A percentile compares a stretch with the other conserved stretches of the same genome.
Evolutionary conservation across 1,140 invertebrate genomes (phyloP).

Genomic region (Listronotus bonariensis): DNA sequence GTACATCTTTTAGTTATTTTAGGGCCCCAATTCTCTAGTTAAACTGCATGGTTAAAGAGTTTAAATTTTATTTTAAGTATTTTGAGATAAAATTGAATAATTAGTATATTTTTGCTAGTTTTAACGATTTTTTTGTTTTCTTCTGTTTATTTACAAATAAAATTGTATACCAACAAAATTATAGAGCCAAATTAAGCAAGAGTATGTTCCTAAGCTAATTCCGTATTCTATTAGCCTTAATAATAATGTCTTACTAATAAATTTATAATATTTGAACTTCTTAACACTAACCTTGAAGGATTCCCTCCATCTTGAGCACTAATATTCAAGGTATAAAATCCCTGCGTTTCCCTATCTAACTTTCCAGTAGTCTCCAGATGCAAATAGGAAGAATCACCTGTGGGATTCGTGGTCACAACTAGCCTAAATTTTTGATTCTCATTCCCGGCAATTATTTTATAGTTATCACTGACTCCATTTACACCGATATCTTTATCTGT

Average conservation of each 20-base stretch:
- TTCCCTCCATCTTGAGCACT: constrained; percentile 85
- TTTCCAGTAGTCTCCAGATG: constrained; percentile 89
- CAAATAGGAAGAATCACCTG: constrained; percentile 84
- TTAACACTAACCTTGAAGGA: constrained; percentile 60
- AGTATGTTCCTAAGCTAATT: no score
- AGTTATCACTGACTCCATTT: constrained; percentile 85
- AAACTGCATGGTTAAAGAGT: no score
- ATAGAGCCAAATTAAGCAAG: no score
- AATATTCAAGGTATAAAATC: constrained; percentile 85
- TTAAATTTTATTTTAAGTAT: no score
- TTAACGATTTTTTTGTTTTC: no score
- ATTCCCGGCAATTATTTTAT: constrained; percentile 86
- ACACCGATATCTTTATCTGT: constrained; percentile 83
- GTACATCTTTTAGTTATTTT: no score
- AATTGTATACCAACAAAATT: no score
- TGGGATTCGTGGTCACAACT: constrained; percentile 84
- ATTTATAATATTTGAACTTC: neutral
- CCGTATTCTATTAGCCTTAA: neutral
- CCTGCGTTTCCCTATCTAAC: constrained; percentile 83
- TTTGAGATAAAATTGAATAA: no score
- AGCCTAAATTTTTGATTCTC: constrained; percentile 85
- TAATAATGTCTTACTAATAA: neutral
- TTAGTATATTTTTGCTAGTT: no score
- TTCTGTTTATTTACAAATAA: no score
- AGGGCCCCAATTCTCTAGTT: no score